These are phyloP conservation scores for Phoxinus dragarum DNA, from an alignment of 2,797 vertebrate species.

Conservation along the genomic window DNA sequence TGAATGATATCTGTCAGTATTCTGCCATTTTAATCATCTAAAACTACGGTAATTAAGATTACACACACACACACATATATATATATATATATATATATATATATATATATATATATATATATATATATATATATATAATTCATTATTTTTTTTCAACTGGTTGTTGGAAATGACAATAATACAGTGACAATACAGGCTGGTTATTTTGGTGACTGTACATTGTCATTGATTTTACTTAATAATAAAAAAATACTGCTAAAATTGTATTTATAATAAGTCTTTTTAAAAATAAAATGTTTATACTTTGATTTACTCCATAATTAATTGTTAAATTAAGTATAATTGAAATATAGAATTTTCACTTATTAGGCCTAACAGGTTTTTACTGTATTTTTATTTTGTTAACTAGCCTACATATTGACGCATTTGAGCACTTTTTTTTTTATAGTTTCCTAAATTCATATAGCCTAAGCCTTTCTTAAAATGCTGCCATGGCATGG, in stretches of 20 bases:
- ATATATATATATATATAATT: too few species aligned
- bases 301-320: neutral
- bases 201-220: too few species aligned
- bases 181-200: too few species aligned
- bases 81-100: neutral
- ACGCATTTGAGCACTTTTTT: neutral
- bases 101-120: too few species aligned
- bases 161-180: too few species aligned
- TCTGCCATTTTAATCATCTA: neutral
- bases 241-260: too few species aligned
- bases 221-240: neutral
- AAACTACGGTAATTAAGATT: neutral
- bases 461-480: neutral
- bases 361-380: neutral
- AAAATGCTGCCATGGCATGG: neutral
- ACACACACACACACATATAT: too few species aligned
- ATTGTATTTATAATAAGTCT: too few species aligned
- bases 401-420: neutral
- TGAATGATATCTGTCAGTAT: too few species aligned
- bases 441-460: neutral
- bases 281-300: rapidly evolving
- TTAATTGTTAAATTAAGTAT: neutral
- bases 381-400: neutral
- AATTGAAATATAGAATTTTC: neutral
- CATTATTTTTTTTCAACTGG: too few species aligned